Evolutionary conservation across 1,140 invertebrate genomes (phyloP), one percentile per base, ranked within the genome.

Genomic region (Leucophenga varia): DNA sequence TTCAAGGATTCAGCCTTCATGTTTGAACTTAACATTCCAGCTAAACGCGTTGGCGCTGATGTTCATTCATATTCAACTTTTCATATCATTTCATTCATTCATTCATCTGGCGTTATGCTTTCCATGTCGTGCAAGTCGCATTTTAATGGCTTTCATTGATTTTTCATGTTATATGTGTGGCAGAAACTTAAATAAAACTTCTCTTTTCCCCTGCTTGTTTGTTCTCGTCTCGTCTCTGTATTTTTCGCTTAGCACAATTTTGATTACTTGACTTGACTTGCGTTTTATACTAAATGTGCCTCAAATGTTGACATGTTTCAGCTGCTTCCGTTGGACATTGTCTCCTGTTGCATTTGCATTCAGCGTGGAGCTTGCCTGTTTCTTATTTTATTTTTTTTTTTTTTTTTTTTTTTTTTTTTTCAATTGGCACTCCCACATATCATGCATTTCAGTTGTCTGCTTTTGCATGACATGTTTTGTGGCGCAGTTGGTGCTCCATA

Each of bases 91-190:
- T n/a, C n/a, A n/a, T n/a, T n/a, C n/a, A n/a, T n/a, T n/a, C n/a
- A n/a, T 42, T 30, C 42, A 44, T 20, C 47, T 59, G 57, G 31
- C n/a, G n/a, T n/a, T n/a, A n/a, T 57, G 13, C 31, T 54, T 44
- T 43, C 57, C 22, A 37, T 47, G 32, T 28, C 47, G 31, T 38
- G 32, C 25, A 48, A 21, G 37, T 34, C 67, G 63, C 63, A 67
- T 67, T 67, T 67, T 67, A 63, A 67, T 67, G 63, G 59, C 32
- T 55, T 59, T 59, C 67, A 67, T 67, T 63, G 63, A 67, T 67
- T 67, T 67, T 34, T 34, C 13, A 8, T 9, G 8, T 34, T 34
- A 63, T 35, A 49, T 25, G 22, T 25, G 10, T 10, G 22, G 10
- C 5, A 25, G 22, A 25, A 25, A 25, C 5, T 5, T 25, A 10